Conservation (phyloP, 2,797 vertebrate species). For the Heteromormyrus szaboi region DNA sequence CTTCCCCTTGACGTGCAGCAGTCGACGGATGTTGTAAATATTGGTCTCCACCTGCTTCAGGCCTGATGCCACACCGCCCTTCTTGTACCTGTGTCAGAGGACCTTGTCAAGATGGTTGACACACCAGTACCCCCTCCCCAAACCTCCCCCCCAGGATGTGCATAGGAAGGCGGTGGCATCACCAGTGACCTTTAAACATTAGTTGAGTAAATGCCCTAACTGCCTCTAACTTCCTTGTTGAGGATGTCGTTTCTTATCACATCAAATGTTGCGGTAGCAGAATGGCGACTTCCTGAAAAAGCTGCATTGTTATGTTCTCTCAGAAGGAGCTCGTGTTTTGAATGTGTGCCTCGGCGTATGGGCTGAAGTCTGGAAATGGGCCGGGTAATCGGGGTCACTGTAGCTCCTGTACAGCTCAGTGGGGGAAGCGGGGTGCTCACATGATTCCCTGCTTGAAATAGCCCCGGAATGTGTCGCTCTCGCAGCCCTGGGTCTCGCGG, state of each 20-base stretch:
- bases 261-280: neutral
- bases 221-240: neutral
- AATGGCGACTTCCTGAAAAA: neutral
- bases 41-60: conserved; percentile 77
- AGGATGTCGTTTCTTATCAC: neutral
- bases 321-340: neutral
- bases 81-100: conserved; percentile 50
- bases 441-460: conserved; percentile 78
- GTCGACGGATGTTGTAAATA: conserved; percentile 61
- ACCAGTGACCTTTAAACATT: neutral
- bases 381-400: neutral
- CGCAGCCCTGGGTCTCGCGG: conserved; percentile 68
- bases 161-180: neutral
- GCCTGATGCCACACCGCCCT: conserved; percentile 72
- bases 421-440: conserved; percentile 47
- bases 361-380: neutral
- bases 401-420: neutral
- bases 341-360: no score
- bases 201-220: neutral
- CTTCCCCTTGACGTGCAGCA: conserved; percentile 79
- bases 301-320: neutral
- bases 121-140: neutral
- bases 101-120: neutral
- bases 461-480: conserved; percentile 66
- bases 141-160: neutral